A percentile compares a stretch with the other conserved stretches of the same genome.
Evolutionary conservation across 1,140 invertebrate genomes (phyloP).

Genomic region (Diorhabda carinulata): DNA sequence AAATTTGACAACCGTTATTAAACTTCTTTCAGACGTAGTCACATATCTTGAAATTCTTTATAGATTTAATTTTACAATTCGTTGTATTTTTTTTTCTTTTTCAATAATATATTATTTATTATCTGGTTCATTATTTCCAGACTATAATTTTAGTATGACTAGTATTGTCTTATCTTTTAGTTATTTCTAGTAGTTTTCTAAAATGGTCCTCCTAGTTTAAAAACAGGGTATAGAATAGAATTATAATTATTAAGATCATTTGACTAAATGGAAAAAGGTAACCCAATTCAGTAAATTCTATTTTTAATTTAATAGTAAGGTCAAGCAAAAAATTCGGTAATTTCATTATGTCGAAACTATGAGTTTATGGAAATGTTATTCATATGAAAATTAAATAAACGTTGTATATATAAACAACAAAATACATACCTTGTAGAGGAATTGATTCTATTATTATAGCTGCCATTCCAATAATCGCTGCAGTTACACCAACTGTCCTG

Average conservation of each 20-base stretch:
- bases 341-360: neutral
- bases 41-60: neutral
- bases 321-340: too few relatives aligned
- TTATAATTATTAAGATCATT: neutral
- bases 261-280: neutral
- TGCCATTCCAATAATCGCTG: conserved; percentile 58
- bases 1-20: too few relatives aligned
- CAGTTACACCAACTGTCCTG: conserved; percentile 52
- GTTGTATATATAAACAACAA: neutral
- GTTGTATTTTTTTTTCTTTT: too few relatives aligned
- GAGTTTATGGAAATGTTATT: neutral
- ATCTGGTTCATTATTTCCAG: neutral
- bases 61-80: too few relatives aligned
- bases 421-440: conserved; percentile 57
- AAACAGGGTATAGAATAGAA: neutral
- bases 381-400: neutral
- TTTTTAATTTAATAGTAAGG: too few relatives aligned
- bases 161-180: neutral
- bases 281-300: neutral
- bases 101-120: neutral
- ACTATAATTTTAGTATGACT: neutral
- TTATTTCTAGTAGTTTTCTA: neutral
- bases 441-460: conserved; percentile 62
- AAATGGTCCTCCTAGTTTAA: neutral
- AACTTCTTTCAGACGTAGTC: neutral